Percentiles rank a stretch among this genome's conserved stretches.
phyloP scores from a whole-genome alignment of 2,797 vertebrate genomes.

The Carcharodon carcharias region DNA sequence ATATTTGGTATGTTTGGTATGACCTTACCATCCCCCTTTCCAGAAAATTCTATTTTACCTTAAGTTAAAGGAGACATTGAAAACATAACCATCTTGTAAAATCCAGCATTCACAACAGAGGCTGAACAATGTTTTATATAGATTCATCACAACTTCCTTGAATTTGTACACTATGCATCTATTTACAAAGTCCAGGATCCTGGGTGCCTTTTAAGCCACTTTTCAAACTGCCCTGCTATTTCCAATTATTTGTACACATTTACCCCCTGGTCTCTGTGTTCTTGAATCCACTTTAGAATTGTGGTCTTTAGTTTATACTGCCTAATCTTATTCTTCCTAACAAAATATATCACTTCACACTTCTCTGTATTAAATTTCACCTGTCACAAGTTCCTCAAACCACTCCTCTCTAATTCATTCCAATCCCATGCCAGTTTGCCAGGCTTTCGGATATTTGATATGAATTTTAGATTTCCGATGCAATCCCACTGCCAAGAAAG shows the following conservation, averaged over 20 bases:
- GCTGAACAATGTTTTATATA: neutral
- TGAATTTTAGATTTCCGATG: neutral
- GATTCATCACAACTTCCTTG: neutral
- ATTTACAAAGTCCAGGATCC: neutral
- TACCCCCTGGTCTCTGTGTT: neutral
- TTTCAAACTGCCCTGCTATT: neutral
- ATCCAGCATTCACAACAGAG: too few relatives aligned
- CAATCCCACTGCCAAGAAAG: neutral
- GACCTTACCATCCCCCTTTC: too few relatives aligned
- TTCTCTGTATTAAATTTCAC: neutral
- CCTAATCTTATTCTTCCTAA: neutral
- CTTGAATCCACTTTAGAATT: neutral
- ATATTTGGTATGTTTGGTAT: too few relatives aligned
- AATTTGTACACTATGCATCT: neutral
- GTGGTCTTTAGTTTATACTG: neutral
- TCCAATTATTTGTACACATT: neutral
- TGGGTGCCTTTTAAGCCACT: neutral
- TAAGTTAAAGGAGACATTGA: too few relatives aligned
- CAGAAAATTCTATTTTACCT: too few relatives aligned
- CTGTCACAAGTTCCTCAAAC: neutral
- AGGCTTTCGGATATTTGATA: neutral
- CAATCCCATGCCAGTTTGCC: neutral
- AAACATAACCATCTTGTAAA: too few relatives aligned
- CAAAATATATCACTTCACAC: neutral
- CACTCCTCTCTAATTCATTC: neutral